Percentiles rank a stretch among this genome's conserved stretches.
phyloP scores from a whole-genome alignment of 2,113 vertebrate genomes.

The Heterotis niloticus region DNA sequence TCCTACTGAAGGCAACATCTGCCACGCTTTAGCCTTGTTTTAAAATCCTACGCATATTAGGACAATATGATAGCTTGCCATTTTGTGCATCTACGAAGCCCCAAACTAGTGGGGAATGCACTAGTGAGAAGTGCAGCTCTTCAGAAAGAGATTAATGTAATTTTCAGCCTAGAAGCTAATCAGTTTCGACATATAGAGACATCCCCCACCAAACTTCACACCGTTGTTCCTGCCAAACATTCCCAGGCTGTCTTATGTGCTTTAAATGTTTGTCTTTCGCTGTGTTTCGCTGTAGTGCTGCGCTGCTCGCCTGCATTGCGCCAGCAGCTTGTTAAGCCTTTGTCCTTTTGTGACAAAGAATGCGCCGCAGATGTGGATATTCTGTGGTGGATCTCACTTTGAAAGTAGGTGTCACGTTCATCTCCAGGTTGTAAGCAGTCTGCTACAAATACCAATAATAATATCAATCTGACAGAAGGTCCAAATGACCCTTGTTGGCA shows the following conservation, averaged over 20 bases:
- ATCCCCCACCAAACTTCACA: constrained; percentile 12
- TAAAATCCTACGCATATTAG: neutral
- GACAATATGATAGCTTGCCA: no score
- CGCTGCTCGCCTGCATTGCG: neutral
- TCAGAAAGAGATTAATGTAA: constrained; percentile 46
- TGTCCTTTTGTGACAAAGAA: neutral
- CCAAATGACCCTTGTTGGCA: no score
- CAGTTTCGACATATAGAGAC: constrained; percentile 42
- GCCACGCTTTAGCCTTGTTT: constrained; percentile 32
- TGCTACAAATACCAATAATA: no score
- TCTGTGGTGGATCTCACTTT: neutral
- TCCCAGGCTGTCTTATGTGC: constrained; percentile 21
- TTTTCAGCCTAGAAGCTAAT: constrained; percentile 46
- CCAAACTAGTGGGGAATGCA: constrained; percentile 39
- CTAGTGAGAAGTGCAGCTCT: constrained; percentile 38
- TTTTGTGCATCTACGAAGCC: constrained; percentile 28
- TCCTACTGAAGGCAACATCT: neutral
- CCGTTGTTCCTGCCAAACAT: neutral
- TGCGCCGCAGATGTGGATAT: no score
- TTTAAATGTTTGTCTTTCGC: neutral
- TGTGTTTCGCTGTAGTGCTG: neutral
- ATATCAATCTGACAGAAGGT: no score
- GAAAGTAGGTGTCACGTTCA: neutral
- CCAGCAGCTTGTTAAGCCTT: neutral
- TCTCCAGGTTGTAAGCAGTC: no score